These are phyloP conservation scores for Tanytarsus gracilentus DNA, from an alignment of 2,888 invertebrate genomes.

Conservation along the genomic window DNA sequence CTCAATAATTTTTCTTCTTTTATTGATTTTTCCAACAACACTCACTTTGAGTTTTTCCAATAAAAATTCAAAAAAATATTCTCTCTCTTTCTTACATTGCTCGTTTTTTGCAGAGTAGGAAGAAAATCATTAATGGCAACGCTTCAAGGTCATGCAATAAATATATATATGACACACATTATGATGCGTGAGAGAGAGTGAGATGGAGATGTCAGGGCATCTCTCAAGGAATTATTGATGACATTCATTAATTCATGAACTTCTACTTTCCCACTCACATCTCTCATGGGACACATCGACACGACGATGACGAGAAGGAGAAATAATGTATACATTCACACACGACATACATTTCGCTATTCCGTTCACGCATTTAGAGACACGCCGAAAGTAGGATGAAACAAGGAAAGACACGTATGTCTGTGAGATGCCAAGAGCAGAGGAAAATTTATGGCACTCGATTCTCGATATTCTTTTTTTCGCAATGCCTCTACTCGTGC, in stretches of 20 bases:
- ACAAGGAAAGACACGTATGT: neutral
- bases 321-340: neutral
- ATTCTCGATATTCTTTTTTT: too few relatives aligned
- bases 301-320: neutral
- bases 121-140: neutral
- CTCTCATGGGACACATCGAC: neutral
- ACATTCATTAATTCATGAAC: slow-evolving; percentile 9
- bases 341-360: neutral
- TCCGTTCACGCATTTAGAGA: neutral
- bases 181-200: neutral
- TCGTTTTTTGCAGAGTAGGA: neutral
- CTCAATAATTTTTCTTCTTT: slow-evolving; percentile 16
- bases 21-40: neutral
- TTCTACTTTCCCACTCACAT: neutral
- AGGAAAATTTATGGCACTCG: neutral
- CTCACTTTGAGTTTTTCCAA: neutral
- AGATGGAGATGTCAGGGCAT: neutral
- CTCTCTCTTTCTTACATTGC: neutral
- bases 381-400: neutral
- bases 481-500: too few relatives aligned
- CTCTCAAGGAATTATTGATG: slow-evolving; percentile 13
- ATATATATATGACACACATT: neutral
- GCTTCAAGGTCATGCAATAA: neutral
- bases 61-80: neutral
- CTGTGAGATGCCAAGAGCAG: neutral